These are phyloP conservation scores for Istiophorus platypterus DNA, from an alignment of 2,113 vertebrate species.

Conservation along the genomic window DNA sequence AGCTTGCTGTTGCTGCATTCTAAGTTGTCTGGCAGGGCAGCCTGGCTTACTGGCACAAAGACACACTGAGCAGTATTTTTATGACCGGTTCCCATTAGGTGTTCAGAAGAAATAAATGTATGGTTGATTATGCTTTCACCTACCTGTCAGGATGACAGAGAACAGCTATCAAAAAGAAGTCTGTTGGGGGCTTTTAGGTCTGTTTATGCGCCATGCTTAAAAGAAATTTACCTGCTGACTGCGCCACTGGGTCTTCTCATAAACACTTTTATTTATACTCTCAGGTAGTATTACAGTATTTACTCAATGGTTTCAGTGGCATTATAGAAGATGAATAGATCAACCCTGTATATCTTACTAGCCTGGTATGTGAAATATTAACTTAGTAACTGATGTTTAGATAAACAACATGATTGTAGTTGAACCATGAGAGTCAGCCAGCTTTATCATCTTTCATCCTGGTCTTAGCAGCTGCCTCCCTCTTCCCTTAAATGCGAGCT, in stretches of 20 bases:
- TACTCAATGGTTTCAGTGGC: slow-evolving; percentile 27
- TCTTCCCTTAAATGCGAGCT: neutral
- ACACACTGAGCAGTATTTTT: slow-evolving; percentile 29
- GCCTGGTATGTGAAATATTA: neutral
- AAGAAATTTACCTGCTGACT: slow-evolving; percentile 51
- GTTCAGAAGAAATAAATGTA: slow-evolving; percentile 51
- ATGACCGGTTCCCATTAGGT: slow-evolving; percentile 45
- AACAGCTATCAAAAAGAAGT: slow-evolving; percentile 44
- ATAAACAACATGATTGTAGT: neutral
- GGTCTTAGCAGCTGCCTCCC: neutral
- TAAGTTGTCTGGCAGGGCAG: slow-evolving; percentile 15
- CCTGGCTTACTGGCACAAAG: slow-evolving; percentile 19
- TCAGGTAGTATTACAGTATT: slow-evolving; percentile 9
- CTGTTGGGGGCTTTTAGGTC: slow-evolving; percentile 51
- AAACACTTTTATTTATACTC: slow-evolving; percentile 47
- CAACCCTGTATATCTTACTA: slow-evolving; percentile 17
- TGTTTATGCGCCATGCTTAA: slow-evolving; percentile 20
- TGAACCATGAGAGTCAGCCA: neutral
- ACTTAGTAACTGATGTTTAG: neutral
- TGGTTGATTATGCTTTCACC: slow-evolving; percentile 54
- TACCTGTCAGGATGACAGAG: slow-evolving; percentile 53
- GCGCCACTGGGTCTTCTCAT: slow-evolving; percentile 31
- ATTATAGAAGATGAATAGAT: slow-evolving; percentile 17
- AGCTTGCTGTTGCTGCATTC: neutral
- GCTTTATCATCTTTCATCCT: neutral